Percentiles rank a stretch among this genome's conserved stretches.
Evolutionary conservation across 2,113 vertebrate species (phyloP).

Genomic region (Rhinoderma darwinii): DNA sequence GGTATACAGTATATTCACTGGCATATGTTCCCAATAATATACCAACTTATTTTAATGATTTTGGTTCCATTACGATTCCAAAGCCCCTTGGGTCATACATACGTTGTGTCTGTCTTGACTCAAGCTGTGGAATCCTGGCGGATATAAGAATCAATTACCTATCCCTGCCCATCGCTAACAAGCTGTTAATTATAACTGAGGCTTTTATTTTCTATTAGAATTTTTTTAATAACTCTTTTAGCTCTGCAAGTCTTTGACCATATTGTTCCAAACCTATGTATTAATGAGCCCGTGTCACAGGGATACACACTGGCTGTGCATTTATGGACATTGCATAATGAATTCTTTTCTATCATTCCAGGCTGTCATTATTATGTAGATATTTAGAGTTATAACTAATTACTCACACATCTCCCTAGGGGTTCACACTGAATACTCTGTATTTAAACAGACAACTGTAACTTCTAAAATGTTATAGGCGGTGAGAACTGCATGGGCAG

Average conservation of each 20-base stretch:
- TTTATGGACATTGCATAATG: conserved; percentile 20
- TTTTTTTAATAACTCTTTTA: conserved; percentile 32
- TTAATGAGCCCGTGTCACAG: conserved; percentile 10
- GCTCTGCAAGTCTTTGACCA: background rate
- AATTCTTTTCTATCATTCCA: conserved; percentile 1
- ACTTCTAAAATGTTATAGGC: conserved; percentile 1
- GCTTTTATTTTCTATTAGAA: conserved; percentile 40
- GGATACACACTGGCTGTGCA: background rate
- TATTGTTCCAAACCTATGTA: background rate
- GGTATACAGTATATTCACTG: background rate
- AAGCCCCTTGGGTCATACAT: background rate
- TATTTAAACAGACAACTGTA: background rate
- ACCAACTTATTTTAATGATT: background rate
- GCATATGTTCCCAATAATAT: background rate
- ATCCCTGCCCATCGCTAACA: conserved; percentile 25
- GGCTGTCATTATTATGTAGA: conserved; percentile 33
- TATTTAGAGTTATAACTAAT: conserved; percentile 36
- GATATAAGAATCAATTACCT: conserved; percentile 54
- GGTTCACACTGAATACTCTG: conserved; percentile 3
- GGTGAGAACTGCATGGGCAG: background rate
- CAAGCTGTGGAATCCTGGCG: background rate
- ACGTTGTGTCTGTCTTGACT: background rate
- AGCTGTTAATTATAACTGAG: conserved; percentile 1
- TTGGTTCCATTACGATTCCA: background rate
- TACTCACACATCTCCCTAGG: conserved; percentile 25